These are phyloP conservation scores for Hirundo rustica DNA, from an alignment of 2,797 vertebrate genomes.

Conservation along the genomic window DNA sequence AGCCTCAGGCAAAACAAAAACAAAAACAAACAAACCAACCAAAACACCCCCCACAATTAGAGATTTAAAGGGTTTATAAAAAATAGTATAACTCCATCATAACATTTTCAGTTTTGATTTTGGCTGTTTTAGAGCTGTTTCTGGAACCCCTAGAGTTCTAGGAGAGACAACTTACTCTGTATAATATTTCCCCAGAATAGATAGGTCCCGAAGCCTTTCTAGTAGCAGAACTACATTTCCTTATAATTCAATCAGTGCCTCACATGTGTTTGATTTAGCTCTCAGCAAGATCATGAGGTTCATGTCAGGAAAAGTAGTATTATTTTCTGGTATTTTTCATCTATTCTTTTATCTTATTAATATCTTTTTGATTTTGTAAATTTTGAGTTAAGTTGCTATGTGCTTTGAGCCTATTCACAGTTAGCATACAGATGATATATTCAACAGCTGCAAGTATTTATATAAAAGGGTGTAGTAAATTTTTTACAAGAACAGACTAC, in stretches of 20 bases:
- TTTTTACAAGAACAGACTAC: neutral
- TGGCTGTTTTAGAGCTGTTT: neutral
- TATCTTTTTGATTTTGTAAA: neutral
- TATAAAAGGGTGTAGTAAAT: neutral
- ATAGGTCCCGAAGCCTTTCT: neutral
- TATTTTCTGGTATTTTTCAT: neutral
- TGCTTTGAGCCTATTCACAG: neutral
- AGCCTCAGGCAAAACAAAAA: too few relatives aligned
- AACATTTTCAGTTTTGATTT: neutral
- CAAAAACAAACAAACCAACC: too few relatives aligned
- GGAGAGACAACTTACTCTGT: neutral
- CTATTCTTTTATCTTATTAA: neutral
- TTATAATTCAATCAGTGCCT: neutral
- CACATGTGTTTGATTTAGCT: neutral
- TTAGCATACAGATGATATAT: neutral
- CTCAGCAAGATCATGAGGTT: neutral
- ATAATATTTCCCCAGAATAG: neutral
- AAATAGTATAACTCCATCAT: neutral
- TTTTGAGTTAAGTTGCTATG: neutral
- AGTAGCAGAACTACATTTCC: neutral
- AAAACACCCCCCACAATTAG: too few relatives aligned
- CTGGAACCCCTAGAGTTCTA: neutral
- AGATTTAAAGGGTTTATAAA: neutral
- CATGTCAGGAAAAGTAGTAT: neutral
- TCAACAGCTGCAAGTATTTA: neutral